Conservation (phyloP, 2,888 invertebrate genomes). For the Drosophila multiciliata region DNA sequence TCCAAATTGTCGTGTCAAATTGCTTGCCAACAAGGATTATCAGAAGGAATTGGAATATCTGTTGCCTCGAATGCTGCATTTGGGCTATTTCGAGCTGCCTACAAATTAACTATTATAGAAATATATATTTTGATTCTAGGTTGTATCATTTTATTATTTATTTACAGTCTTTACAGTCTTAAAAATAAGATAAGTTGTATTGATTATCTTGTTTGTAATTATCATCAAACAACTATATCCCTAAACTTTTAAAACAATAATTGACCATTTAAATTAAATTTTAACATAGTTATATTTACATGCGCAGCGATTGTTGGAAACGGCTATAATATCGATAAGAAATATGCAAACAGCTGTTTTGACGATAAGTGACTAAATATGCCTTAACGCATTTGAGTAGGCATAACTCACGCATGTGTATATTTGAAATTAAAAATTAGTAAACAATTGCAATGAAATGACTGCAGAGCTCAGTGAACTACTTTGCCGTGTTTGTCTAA, state of each 20-base stretch:
- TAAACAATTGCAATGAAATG: conserved; percentile 39
- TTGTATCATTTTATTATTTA: no score
- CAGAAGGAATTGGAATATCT: conserved; percentile 32
- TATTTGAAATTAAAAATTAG: conserved; percentile 1
- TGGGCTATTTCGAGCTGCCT: conserved; percentile 62
- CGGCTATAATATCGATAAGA: conserved; percentile 33
- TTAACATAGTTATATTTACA: background rate
- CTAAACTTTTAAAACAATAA: no score
- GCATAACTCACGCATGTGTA: background rate
- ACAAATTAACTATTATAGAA: background rate
- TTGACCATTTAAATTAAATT: background rate
- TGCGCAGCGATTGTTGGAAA: background rate
- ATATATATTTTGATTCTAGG: no score
- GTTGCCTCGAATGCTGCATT: conserved; percentile 53
- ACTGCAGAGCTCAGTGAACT: conserved; percentile 57
- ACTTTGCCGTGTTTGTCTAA: conserved; percentile 81
- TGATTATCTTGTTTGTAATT: no score
- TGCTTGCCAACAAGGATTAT: conserved; percentile 19
- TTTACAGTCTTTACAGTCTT: no score
- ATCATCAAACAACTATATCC: no score
- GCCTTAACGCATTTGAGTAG: background rate
- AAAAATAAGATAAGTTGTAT: no score
- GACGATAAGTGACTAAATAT: conserved; percentile 19
- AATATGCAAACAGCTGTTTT: conserved; percentile 8
- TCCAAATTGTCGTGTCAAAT: conserved; percentile 1